These are phyloP conservation scores for Condylostylus longicornis DNA, from an alignment of 1,140 invertebrate genomes.

Conservation along the genomic window DNA sequence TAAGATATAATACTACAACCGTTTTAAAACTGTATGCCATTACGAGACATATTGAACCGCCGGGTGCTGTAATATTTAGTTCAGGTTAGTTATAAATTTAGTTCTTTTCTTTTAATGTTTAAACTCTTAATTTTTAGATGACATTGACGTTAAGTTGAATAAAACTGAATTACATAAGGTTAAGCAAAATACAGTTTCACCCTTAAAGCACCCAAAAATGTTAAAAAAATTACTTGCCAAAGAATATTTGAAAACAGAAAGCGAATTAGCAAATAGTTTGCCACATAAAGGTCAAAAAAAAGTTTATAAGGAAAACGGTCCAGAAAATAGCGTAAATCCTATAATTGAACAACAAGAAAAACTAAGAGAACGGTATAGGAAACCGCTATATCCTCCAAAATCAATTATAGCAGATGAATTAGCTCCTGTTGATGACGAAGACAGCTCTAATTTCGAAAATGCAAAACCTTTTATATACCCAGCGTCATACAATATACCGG, in stretches of 20 bases:
- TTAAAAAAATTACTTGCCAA: conserved; percentile 27
- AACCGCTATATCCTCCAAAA: no score
- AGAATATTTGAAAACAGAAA: not conserved
- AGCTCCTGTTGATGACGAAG: no score
- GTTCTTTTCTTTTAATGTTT: not conserved
- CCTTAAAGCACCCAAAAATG: conserved; percentile 29
- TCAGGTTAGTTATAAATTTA: conserved; percentile 35
- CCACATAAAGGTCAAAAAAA: conserved; percentile 1
- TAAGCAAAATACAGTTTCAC: conserved; percentile 17
- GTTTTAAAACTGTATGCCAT: conserved; percentile 51
- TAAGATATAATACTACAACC: conserved; percentile 53
- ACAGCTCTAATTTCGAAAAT: no score
- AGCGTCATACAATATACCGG: no score
- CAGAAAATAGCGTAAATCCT: no score
- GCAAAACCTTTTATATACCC: no score
- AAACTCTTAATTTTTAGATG: conserved; percentile 12
- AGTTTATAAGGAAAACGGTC: not conserved
- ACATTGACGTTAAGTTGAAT: conserved; percentile 27
- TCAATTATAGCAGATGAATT: no score
- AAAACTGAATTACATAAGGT: conserved; percentile 18
- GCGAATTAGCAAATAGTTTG: not conserved
- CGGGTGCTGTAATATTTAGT: conserved; percentile 52
- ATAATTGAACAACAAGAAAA: no score
- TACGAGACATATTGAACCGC: conserved; percentile 49
- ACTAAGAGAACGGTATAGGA: no score